Evolutionary conservation across 2,888 invertebrate genomes (phyloP), one percentile per base, ranked within the genome.

Genomic region (Platycnemis pennipes): DNA sequence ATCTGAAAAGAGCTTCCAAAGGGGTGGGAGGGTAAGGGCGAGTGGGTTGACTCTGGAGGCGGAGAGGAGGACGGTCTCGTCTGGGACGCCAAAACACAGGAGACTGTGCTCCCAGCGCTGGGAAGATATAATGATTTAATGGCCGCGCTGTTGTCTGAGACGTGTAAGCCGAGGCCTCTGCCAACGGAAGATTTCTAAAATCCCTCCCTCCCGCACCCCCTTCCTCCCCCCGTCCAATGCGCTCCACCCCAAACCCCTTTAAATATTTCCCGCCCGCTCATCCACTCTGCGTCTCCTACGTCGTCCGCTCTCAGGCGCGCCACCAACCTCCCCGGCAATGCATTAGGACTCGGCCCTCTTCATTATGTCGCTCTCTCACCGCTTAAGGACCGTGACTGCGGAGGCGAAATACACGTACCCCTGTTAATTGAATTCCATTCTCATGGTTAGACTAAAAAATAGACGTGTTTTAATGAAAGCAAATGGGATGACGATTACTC

Each of bases 81-180:
- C 89, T 89, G 89, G 89, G 42, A 44, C 89, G 37, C 89, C 89
- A 42, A 56, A 44, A 56, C 89, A 42, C 91, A 89, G 89, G 53
- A 89, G 89, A 56, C 77, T 26, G 37, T 46, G 53, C 37, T 46
- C 37, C 37, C 89, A 42, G 46, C 22, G 89, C 31, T 63, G 63
- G 91, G 91, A 87, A 87, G 91, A 63, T 63, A 69, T 91, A 91
- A 91, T 91, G 91, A 91, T 91, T 91, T 91, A 91, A 91, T 91
- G 91, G 91, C 45, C 63, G 63, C 63, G 91, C 91, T 91, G 56
- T 91, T 91, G 91, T 91, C 63, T 91, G 63, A 91, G 91, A 91
- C 63, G 91, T 91, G 89, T 89, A 89, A 89, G 89, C 89, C 56
- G 37, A 42, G 89, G 53, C 22, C 53, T 37, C 44, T 44, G 91